Conservation (phyloP, 1,140 invertebrate species). For the Zaprionus kolodkinae region DNA sequence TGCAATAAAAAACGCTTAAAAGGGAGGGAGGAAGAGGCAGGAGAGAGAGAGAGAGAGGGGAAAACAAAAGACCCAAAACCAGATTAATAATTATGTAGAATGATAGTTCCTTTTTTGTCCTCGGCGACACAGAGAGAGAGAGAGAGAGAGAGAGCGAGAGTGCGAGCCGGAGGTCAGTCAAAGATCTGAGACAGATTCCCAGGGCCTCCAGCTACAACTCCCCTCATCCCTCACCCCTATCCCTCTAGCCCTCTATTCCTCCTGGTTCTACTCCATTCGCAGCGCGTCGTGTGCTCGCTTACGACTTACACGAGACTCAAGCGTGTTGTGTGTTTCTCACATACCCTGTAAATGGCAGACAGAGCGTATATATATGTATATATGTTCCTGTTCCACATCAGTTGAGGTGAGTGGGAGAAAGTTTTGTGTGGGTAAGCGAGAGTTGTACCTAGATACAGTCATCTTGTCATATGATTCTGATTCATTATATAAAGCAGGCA, state of each 20-base stretch:
- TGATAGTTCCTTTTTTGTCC: conserved; percentile 76
- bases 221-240: background rate
- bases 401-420: too few species aligned
- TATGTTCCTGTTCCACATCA: background rate
- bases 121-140: conserved; percentile 5
- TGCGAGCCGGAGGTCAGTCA: background rate
- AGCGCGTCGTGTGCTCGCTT: conserved; percentile 26
- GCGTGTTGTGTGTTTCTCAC: conserved; percentile 37
- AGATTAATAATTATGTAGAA: conserved; percentile 77
- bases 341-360: background rate
- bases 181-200: background rate
- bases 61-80: conserved; percentile 42
- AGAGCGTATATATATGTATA: background rate
- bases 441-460: too few species aligned
- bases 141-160: background rate
- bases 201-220: background rate
- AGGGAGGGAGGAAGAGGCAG: background rate
- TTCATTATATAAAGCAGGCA: too few species aligned
- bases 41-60: background rate
- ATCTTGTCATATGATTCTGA: too few species aligned
- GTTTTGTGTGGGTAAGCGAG: too few species aligned
- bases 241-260: background rate
- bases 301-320: conserved; percentile 36
- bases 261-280: conserved; percentile 6
- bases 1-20: conserved; percentile 32